These are phyloP conservation scores for Aptenodytes patagonicus DNA, from an alignment of 2,113 vertebrate genomes.

Conservation along the genomic window DNA sequence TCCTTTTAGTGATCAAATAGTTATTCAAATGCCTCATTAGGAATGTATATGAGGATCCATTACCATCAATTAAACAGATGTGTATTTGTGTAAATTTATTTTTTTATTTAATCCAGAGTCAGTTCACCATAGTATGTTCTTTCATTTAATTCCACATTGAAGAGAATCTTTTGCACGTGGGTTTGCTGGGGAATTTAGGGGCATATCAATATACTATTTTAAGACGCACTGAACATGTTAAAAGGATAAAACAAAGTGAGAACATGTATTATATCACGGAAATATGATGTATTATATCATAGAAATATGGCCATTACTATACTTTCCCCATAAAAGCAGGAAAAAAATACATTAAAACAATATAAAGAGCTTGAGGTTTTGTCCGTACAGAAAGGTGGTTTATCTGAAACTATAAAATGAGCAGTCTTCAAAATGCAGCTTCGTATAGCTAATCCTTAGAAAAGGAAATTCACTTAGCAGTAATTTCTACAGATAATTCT, in stretches of 20 bases:
- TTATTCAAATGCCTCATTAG: slow-evolving; percentile 72
- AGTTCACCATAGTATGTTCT: neutral
- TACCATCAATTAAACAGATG: neutral
- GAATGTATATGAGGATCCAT: slow-evolving; percentile 43
- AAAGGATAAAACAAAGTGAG: neutral
- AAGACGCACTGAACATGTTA: neutral
- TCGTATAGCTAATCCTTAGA: neutral
- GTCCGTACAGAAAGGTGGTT: neutral
- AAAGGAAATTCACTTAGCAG: neutral
- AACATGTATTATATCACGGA: neutral
- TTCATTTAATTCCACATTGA: neutral
- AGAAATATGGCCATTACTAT: neutral
- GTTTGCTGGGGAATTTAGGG: neutral
- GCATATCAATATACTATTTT: neutral
- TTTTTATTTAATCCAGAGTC: neutral
- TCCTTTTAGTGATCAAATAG: slow-evolving; percentile 14
- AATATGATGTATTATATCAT: neutral
- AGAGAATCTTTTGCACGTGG: neutral
- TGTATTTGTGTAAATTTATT: neutral
- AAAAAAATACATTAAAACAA: neutral
- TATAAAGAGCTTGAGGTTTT: neutral
- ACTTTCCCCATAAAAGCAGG: neutral
- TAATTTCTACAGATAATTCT: neutral
- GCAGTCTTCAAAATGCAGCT: neutral
- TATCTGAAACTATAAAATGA: neutral